A percentile compares a stretch with the other conserved stretches of the same genome.
These are phyloP conservation scores for Bovichtus diacanthus DNA, from an alignment of 2,797 vertebrate species.

Conservation along the genomic window DNA sequence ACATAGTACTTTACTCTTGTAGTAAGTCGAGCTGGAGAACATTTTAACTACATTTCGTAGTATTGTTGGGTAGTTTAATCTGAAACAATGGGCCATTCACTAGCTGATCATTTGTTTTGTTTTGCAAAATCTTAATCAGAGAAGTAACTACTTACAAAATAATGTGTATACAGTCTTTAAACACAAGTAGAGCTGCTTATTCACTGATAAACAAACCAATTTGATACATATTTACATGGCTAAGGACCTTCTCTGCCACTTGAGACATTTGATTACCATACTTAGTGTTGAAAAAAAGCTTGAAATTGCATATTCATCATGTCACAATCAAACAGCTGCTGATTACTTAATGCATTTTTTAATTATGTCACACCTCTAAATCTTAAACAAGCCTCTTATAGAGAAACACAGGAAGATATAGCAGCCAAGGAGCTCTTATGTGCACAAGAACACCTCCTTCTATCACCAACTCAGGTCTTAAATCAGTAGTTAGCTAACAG, in stretches of 20 bases:
- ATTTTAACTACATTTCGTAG: neutral
- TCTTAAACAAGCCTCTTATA: constrained; percentile 37
- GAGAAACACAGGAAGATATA: neutral
- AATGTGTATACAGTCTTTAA: neutral
- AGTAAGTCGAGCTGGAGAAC: neutral
- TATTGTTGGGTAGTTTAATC: neutral
- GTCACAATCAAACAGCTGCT: neutral
- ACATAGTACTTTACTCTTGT: neutral
- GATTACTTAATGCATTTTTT: constrained; percentile 8
- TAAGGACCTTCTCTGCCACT: neutral
- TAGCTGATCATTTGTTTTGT: neutral
- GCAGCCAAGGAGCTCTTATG: constrained; percentile 45
- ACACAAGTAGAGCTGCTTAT: neutral
- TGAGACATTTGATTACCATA: neutral
- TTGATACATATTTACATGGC: neutral
- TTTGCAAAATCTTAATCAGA: neutral
- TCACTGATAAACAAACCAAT: neutral
- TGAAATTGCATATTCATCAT: neutral
- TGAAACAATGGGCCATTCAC: neutral
- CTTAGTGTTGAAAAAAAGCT: neutral
- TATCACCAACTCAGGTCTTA: constrained; percentile 53
- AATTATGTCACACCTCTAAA: constrained; percentile 44
- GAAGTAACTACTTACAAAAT: neutral
- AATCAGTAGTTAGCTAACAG: constrained; percentile 75
- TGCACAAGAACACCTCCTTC: constrained; percentile 45